Evolutionary conservation across 2,888 invertebrate genomes (phyloP), one percentile per base, ranked within the genome.

Genomic region (Eilema depressum): DNA sequence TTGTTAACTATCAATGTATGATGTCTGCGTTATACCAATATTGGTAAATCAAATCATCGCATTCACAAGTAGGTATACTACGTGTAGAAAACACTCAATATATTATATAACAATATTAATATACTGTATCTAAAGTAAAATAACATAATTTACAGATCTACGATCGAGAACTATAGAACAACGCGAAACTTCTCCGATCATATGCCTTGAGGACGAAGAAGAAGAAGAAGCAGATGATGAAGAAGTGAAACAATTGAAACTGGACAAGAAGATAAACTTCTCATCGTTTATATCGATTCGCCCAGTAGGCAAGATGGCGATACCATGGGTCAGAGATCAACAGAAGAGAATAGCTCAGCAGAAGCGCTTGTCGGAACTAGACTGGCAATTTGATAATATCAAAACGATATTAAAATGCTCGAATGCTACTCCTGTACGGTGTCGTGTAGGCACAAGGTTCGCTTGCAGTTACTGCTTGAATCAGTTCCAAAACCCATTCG

Each of bases 341-440:
- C 66, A 82, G 68, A 64, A 82, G 69, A 76, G 77, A 66, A 74
- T 75, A 11, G 70, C 75, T 1, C 61, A 80, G 30, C 84, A 87
- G 12, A 80, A 83, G 67, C 81, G 84, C 1, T 63, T 88, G 0
- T 84, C 89, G 0, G 91, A 93, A 74, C 71, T 91, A 0, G 91
- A 91, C 47, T 88, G 91, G 80, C 94, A 93, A 66, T 82, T 91
- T 14, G 91, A 92, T 3, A 93, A 92, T 60, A 89, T 93, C 2
- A 85, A 82, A 63, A 86, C 86, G 0, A 85, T 93, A 3, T 74
- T 91, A 0, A 84, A 85, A 68, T 87, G 79, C 30, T 88, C 93
- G 0, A 94, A 93, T 75, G 92, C 93, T 0, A 92, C 93, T 0
- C 91, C 91, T 0, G 89, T 94, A 10, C 85, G 91, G 0, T 85